phyloP scores from a whole-genome alignment of 2,888 invertebrate genomes.

The Heteropelma amictum region DNA sequence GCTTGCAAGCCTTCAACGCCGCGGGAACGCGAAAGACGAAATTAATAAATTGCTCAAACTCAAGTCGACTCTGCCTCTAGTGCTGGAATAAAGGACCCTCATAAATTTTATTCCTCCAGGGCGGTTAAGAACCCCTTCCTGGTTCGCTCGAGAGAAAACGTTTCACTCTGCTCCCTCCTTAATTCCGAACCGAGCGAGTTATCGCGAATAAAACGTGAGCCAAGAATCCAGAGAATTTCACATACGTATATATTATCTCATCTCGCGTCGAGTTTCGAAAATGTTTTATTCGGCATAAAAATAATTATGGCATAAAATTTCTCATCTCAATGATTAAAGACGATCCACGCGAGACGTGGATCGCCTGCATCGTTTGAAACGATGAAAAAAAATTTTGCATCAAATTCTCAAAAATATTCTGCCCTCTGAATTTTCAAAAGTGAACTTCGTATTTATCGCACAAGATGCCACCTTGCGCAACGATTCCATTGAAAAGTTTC shows the following conservation, averaged over 20 bases:
- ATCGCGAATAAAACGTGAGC: conserved; percentile 14
- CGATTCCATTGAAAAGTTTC: too few relatives aligned
- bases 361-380: too few relatives aligned
- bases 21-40: conserved; percentile 68
- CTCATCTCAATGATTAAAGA: too few relatives aligned
- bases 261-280: background rate
- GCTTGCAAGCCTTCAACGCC: conserved; percentile 7
- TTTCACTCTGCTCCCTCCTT: background rate
- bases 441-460: too few relatives aligned
- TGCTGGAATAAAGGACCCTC: conserved; percentile 72
- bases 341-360: too few relatives aligned
- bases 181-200: background rate
- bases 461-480: too few relatives aligned
- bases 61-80: conserved; percentile 68
- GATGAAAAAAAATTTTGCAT: too few relatives aligned
- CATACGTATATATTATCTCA: background rate
- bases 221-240: conserved; percentile 10
- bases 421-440: too few relatives aligned
- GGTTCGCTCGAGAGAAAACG: conserved; percentile 35
- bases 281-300: background rate
- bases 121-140: conserved; percentile 34
- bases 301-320: background rate
- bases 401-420: too few relatives aligned
- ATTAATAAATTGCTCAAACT: conserved; percentile 76
- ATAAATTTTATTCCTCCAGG: conserved; percentile 72